phyloP scores from a whole-genome alignment of 2,797 vertebrate genomes.

The Acrocephalus scirpaceus region DNA sequence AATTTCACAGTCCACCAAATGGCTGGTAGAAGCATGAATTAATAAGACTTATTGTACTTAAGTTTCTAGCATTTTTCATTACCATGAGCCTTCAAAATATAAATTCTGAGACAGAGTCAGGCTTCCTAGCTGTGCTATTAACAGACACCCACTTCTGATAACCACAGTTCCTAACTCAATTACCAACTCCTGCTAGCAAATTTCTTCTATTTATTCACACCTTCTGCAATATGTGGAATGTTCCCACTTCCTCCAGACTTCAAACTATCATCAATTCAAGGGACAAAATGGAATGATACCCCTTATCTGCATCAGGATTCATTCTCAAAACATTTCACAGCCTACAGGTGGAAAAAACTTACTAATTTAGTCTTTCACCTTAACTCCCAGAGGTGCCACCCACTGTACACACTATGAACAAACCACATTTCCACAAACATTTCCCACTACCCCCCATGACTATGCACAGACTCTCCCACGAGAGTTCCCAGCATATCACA shows the following conservation, averaged over 20 bases:
- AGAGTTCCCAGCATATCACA: not conserved
- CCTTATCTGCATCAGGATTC: not conserved
- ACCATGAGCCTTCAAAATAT: not conserved
- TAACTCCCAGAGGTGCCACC: not conserved
- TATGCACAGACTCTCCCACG: not conserved
- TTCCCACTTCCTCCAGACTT: conserved; percentile 7
- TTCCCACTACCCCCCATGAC: not conserved
- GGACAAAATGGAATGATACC: not conserved
- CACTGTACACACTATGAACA: not conserved
- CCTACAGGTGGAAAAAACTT: not conserved
- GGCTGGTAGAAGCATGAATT: not conserved
- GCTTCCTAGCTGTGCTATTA: conserved; percentile 17
- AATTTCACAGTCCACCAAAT: not conserved
- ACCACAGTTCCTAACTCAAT: conserved; percentile 5
- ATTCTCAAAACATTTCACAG: not conserved
- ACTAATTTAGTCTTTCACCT: not conserved
- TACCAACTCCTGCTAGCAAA: conserved; percentile 22
- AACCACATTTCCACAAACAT: not conserved
- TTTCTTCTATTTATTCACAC: conserved; percentile 51
- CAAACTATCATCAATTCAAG: not conserved
- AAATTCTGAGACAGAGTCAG: not conserved
- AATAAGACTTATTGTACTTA: not conserved
- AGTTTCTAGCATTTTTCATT: not conserved
- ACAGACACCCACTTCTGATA: conserved; percentile 53
- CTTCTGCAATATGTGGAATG: not conserved